Evolutionary conservation across 2,888 invertebrate species (phyloP).

Genomic region (Spisula solida): DNA sequence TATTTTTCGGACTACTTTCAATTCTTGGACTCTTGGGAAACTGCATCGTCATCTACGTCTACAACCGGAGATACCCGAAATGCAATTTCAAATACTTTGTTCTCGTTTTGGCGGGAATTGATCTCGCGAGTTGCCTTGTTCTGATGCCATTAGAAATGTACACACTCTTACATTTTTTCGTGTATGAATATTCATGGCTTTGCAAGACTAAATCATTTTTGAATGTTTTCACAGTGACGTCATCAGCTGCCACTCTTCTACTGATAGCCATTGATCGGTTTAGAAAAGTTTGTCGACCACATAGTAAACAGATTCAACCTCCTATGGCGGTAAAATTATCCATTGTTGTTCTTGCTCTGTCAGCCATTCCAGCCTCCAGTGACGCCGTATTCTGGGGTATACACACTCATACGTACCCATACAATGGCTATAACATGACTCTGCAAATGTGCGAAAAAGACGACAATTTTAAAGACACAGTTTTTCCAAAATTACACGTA

Average conservation of each 20-base stretch:
- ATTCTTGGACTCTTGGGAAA: slow-evolving; percentile 61
- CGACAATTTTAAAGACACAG: slow-evolving; percentile 63
- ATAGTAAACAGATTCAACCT: slow-evolving; percentile 63
- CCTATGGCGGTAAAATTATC: slow-evolving; percentile 57
- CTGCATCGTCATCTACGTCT: slow-evolving; percentile 61
- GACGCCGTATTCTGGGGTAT: slow-evolving; percentile 70
- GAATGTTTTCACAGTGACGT: slow-evolving; percentile 61
- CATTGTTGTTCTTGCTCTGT: slow-evolving; percentile 49
- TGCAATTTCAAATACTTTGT: slow-evolving; percentile 72
- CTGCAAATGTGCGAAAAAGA: slow-evolving; percentile 66
- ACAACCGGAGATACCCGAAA: slow-evolving; percentile 61
- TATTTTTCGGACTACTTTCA: slow-evolving; percentile 58
- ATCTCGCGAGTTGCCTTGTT: slow-evolving; percentile 59
- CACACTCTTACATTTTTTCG: slow-evolving; percentile 64
- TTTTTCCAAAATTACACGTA: slow-evolving; percentile 63
- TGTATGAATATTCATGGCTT: slow-evolving; percentile 54
- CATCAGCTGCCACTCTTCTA: slow-evolving; percentile 56
- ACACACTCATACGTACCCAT: slow-evolving; percentile 47
- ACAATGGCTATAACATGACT: slow-evolving; percentile 32
- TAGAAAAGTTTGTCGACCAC: slow-evolving; percentile 66
- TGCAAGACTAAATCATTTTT: slow-evolving; percentile 67
- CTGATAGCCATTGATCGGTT: slow-evolving; percentile 67
- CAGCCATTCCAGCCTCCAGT: slow-evolving; percentile 60
- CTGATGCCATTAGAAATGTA: slow-evolving; percentile 70
- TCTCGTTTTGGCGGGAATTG: slow-evolving; percentile 60